phyloP scores from a whole-genome alignment of 1,140 invertebrate species.

The Dreissena polymorpha region DNA sequence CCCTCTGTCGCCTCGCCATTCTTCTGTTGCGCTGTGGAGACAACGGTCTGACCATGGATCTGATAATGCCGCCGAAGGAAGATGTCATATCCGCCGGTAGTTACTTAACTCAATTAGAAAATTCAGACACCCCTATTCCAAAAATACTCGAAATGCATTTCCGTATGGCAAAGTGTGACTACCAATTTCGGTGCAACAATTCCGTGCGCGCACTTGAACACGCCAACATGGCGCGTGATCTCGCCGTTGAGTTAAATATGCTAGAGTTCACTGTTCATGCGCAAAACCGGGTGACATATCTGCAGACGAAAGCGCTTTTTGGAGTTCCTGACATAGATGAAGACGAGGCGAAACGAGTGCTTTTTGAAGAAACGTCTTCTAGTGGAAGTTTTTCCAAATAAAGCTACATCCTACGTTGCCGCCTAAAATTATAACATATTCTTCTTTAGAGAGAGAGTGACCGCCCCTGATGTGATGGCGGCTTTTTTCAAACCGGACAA shows the following conservation, averaged over 20 bases:
- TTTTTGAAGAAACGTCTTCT: slow-evolving; percentile 21
- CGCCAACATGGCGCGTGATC: slow-evolving; percentile 36
- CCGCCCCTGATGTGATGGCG: too few relatives aligned
- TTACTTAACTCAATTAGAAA: slow-evolving; percentile 49
- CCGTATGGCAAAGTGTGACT: slow-evolving; percentile 62
- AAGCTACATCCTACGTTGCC: too few relatives aligned
- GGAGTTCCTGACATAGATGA: slow-evolving; percentile 9
- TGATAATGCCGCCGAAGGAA: slow-evolving; percentile 18
- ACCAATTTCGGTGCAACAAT: slow-evolving; percentile 47
- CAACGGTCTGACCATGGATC: slow-evolving; percentile 56
- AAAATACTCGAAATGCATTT: slow-evolving; percentile 61
- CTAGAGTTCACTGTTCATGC: slow-evolving; percentile 59
- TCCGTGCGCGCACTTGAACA: slow-evolving; percentile 47
- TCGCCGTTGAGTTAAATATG: slow-evolving; percentile 51
- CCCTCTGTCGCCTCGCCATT: slow-evolving; percentile 56
- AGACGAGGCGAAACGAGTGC: slow-evolving; percentile 28
- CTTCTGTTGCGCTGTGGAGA: slow-evolving; percentile 59
- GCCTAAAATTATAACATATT: too few relatives aligned
- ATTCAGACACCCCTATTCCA: slow-evolving; percentile 49
- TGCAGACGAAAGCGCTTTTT: slow-evolving; percentile 33
- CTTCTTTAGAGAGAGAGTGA: too few relatives aligned
- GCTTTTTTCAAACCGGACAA: too few relatives aligned
- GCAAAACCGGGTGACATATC: slow-evolving; percentile 47
- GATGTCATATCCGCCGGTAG: slow-evolving; percentile 43
- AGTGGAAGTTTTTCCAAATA: too few relatives aligned